Percentiles rank a stretch among this genome's conserved stretches.
Evolutionary conservation across 2,888 invertebrate genomes (phyloP).

Genomic region (Glaucopsyche alexis): DNA sequence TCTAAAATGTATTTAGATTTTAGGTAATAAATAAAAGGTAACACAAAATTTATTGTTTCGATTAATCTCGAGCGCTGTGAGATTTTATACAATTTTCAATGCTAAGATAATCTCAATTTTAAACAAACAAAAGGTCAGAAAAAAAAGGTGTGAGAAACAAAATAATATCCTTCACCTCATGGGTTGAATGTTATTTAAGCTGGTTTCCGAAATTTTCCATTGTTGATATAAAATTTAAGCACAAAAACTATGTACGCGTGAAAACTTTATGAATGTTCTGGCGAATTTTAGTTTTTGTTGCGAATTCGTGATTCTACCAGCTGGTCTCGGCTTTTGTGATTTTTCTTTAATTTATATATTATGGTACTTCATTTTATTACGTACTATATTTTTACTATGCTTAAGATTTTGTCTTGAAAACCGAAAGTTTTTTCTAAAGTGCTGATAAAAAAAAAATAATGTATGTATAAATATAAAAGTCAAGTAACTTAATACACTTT

Average conservation of each 20-base stretch:
- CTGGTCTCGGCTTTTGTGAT: background rate
- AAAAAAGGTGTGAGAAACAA: slow-evolving; percentile 27
- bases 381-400: background rate
- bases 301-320: background rate
- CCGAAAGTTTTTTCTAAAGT: background rate
- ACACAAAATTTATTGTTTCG: background rate
- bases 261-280: slow-evolving; percentile 6
- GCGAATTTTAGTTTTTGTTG: background rate
- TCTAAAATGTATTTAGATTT: background rate
- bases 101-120: slow-evolving; percentile 27
- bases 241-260: background rate
- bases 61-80: slow-evolving; percentile 3
- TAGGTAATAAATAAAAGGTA: background rate
- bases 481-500: background rate
- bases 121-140: slow-evolving; percentile 25
- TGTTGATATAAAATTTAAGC: background rate
- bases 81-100: slow-evolving; percentile 21
- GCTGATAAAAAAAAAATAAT: background rate
- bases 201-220: slow-evolving; percentile 5
- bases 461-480: background rate
- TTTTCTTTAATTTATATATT: background rate
- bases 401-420: background rate
- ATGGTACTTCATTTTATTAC: background rate
- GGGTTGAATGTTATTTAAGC: slow-evolving; percentile 23
- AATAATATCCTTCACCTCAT: slow-evolving; percentile 23